Percentiles rank a stretch among this genome's conserved stretches.
Evolutionary conservation across 1,140 invertebrate species (phyloP).

Genomic region (Drosophila nebulosa): DNA sequence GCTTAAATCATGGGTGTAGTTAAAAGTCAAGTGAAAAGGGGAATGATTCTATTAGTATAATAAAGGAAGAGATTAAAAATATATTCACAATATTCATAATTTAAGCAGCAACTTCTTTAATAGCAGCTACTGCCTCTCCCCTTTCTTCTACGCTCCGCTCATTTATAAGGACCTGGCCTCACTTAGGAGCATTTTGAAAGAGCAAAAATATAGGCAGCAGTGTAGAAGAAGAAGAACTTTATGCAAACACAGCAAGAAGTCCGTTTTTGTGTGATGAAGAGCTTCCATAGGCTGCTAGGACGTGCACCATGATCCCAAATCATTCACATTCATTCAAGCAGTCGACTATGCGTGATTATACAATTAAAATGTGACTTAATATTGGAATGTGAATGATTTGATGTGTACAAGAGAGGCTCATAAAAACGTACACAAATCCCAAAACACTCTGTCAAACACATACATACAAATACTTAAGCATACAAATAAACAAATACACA

Average conservation of each 20-base stretch:
- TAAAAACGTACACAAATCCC: conserved; percentile 39
- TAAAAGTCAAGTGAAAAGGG: not conserved
- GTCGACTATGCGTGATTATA: not conserved
- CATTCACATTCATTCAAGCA: conserved; percentile 16
- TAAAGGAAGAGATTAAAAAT: too few relatives aligned
- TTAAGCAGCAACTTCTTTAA: too few relatives aligned
- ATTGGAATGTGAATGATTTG: conserved; percentile 53
- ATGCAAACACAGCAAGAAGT: conserved; percentile 71
- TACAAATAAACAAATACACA: conserved; percentile 4
- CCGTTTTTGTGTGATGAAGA: conserved; percentile 1
- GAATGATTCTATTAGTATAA: not conserved
- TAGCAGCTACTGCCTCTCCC: too few relatives aligned
- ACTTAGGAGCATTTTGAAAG: conserved; percentile 37
- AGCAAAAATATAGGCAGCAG: not conserved
- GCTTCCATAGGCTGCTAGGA: not conserved
- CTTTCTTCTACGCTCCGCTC: not conserved
- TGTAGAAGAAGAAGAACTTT: conserved; percentile 47
- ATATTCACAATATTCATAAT: too few relatives aligned
- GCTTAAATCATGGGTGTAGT: not conserved
- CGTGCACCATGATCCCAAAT: not conserved
- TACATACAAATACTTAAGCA: conserved; percentile 14
- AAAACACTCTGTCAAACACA: conserved; percentile 26
- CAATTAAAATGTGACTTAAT: not conserved
- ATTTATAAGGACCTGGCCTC: conserved; percentile 36
- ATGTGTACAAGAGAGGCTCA: conserved; percentile 19